Evolutionary conservation across 1,140 invertebrate genomes (phyloP).

Genomic region (Plutomurus gul): DNA sequence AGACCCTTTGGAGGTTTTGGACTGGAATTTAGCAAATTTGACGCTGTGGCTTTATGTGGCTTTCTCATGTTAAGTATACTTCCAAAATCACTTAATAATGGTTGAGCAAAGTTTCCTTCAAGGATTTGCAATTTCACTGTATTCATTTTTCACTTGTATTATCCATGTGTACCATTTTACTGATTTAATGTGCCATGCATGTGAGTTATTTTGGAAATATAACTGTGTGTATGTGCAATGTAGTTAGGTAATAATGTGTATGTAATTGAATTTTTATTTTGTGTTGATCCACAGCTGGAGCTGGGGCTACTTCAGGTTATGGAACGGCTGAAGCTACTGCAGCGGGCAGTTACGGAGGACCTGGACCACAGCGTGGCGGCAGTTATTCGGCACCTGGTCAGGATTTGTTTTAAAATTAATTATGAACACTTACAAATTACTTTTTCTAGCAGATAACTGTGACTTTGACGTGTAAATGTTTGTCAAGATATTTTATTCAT

Average conservation of each 20-base stretch:
- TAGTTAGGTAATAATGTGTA: neutral
- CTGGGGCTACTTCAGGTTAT: slow-evolving; percentile 57
- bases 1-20: slow-evolving; percentile 25
- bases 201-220: slow-evolving; percentile 9
- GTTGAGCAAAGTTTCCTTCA: no score
- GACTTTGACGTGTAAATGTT: no score
- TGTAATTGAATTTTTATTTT: slow-evolving; percentile 36
- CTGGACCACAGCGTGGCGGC: slow-evolving; percentile 55
- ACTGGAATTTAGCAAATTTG: slow-evolving; percentile 24
- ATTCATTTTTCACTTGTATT: neutral
- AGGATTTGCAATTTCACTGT: no score
- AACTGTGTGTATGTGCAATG: slow-evolving; percentile 24
- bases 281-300: slow-evolving; percentile 38
- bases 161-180: neutral
- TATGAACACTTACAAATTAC: no score
- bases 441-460: no score
- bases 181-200: neutral
- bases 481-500: no score
- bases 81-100: neutral
- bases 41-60: slow-evolving; percentile 24
- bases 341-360: slow-evolving; percentile 55
- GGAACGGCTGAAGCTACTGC: slow-evolving; percentile 57
- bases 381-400: slow-evolving; percentile 55
- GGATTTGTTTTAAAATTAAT: no score
- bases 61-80: slow-evolving; percentile 11